Evolutionary conservation across 2,113 vertebrate species (phyloP), one percentile per base, ranked within the genome.

Genomic region (Murina feae): DNA sequence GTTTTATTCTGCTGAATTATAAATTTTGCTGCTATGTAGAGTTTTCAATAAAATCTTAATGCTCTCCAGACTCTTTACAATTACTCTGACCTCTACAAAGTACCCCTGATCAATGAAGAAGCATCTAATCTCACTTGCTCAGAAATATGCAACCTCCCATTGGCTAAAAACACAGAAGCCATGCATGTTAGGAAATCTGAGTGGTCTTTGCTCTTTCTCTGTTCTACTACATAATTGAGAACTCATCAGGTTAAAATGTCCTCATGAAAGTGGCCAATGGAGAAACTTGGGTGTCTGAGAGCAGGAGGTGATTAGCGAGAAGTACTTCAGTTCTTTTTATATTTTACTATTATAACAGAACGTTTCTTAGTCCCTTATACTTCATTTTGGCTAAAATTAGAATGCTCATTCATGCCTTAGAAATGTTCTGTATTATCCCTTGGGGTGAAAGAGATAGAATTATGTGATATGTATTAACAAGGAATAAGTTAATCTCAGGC

Each of bases 391-490:
- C 95, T 37, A 95, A 97, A 98, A 98, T 98, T 98, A 98, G 20
- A 92, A 98, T 97, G 97, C 96, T 97, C 88, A 49, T 78, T 97
- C 95, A 97, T 94, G 96, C 37, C 82, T 98, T 86, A 80, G 87
- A 97, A 97, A 95, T 97, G 97, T 76, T 96, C 12, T 94, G 83
- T 91, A 66, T 81, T 95, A 16, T 97, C 78, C 39, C 83, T 94
- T 35, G 75, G 85, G 91, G 90, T 95, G 95, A 97, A 95, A 81
- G 44, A 97, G 92, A 97, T 60, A 96, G 91, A 97, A 97, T 98
- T 98, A 96, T 39, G 17, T 97, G 93, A 90, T 96, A 96, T 96
- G 55, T 98, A 92, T 97, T 98, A 98, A 98, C 32, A 97, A 75
- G 66, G 92, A 97, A 98, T 97, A 98, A 97, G 97, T 97, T 97